phyloP scores from a whole-genome alignment of 2,888 invertebrate species.

The Mayetiola destructor region DNA sequence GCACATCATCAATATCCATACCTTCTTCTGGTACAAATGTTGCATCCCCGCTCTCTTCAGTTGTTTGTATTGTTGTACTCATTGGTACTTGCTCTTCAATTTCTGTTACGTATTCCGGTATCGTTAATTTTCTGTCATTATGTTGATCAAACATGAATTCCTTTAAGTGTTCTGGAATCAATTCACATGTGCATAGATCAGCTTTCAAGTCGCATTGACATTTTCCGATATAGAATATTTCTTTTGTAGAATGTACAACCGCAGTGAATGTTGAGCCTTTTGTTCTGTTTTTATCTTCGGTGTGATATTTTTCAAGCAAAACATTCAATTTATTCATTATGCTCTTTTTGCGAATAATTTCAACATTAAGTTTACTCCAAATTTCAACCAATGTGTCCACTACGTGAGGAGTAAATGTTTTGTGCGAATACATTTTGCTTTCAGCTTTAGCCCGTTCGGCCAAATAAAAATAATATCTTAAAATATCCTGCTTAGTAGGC shows the following conservation, averaged over 20 bases:
- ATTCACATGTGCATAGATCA: background rate
- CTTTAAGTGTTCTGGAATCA: background rate
- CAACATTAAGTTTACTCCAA: background rate
- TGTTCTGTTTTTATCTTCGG: background rate
- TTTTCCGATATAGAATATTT: background rate
- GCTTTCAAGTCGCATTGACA: background rate
- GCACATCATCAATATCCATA: background rate
- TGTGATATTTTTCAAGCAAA: background rate
- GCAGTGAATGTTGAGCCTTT: background rate
- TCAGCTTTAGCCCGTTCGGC: background rate
- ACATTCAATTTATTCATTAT: background rate
- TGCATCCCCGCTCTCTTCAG: background rate
- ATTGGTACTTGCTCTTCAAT: background rate
- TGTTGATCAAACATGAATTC: background rate
- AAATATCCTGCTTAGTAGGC: background rate
- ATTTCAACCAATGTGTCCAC: background rate
- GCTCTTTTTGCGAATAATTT: background rate
- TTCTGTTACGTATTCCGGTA: background rate
- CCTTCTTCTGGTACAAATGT: background rate
- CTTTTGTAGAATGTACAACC: background rate
- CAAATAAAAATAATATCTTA: background rate
- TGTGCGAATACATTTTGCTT: background rate
- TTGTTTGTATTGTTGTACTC: background rate
- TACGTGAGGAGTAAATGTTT: background rate
- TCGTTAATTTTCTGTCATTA: slow-evolving; percentile 1